Evolutionary conservation across 2,888 invertebrate genomes (phyloP), one percentile per base, ranked within the genome.

Genomic region (Sarcophaga subvicina): DNA sequence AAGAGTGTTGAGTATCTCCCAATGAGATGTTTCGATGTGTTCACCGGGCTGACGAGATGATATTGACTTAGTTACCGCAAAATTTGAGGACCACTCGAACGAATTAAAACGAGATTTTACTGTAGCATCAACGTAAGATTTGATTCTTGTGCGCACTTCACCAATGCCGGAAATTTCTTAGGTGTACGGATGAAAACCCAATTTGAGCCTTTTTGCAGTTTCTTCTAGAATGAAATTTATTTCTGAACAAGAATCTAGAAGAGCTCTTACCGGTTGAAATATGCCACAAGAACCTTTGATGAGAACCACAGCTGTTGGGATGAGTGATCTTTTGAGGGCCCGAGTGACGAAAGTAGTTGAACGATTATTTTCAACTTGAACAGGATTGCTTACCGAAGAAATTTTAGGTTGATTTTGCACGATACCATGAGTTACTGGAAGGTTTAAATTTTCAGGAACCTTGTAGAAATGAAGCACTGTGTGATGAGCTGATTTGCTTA

Each of bases 121-220:
- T 4, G 85, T 79, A 14, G 80, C 81, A 3, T 47, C 45, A 3
- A 87, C 79, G 12, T 49, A 62, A 71, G 59, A 70, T 37, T 73
- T 71, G 2, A 80, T 60, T 25, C 25, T 25, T 25, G 80, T 85
- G 20, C 45, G 60, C 47, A 87, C 71, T 14, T 86, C 63, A 45
- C 27, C 75, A 60, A 87, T 82, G 37, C 73, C 84, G 25, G 78
- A 80, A 11, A 84, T 72, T 63, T 84, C 72, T 69, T 82, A 73
- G 8, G 45, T 11, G 27, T 60, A 66, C 11, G 17, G 66, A 6
- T 82, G 63, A n/a, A n/a, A n/a, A n/a, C n/a, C n/a, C n/a, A n/a
- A n/a, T n/a, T n/a, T n/a, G n/a, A n/a, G n/a, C n/a, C n/a, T n/a
- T n/a, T n/a, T n/a, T n/a, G n/a, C n/a, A n/a, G n/a, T n/a, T n/a